Conservation (phyloP, 35 echinoderm and acorn worm species). For the Lytechinus variegatus region DNA sequence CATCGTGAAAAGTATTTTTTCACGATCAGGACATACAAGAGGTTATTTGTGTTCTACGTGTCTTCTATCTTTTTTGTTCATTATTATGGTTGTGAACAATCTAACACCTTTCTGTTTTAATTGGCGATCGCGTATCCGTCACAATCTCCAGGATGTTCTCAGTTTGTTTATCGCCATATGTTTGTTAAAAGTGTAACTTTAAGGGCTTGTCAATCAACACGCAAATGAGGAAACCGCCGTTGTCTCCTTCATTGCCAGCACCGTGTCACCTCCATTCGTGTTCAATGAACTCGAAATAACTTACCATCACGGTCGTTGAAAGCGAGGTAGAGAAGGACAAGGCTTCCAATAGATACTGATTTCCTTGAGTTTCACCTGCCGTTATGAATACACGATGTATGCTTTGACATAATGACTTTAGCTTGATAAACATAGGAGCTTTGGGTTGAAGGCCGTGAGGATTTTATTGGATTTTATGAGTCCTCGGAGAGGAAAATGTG, state of each 20-base stretch:
- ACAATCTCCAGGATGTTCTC: background rate
- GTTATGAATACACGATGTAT: background rate
- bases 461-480: background rate
- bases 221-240: background rate
- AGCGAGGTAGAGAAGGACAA: background rate
- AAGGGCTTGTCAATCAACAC: background rate
- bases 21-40: too few relatives aligned
- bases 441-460: background rate
- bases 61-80: too few relatives aligned
- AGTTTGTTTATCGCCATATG: background rate
- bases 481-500: background rate
- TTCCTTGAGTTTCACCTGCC: background rate
- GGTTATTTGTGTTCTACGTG: too few relatives aligned
- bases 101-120: background rate
- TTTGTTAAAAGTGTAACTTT: background rate
- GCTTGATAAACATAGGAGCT: background rate
- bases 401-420: background rate
- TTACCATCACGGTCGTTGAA: background rate
- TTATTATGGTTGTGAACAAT: too few relatives aligned
- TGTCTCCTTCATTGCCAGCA: background rate
- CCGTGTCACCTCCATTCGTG: background rate
- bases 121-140: background rate
- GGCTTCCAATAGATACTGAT: background rate
- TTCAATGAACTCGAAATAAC: background rate
- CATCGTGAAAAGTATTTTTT: too few relatives aligned